phyloP scores from a whole-genome alignment of 92 coral and sea anemone species.

The Desmophyllum pertusum region DNA sequence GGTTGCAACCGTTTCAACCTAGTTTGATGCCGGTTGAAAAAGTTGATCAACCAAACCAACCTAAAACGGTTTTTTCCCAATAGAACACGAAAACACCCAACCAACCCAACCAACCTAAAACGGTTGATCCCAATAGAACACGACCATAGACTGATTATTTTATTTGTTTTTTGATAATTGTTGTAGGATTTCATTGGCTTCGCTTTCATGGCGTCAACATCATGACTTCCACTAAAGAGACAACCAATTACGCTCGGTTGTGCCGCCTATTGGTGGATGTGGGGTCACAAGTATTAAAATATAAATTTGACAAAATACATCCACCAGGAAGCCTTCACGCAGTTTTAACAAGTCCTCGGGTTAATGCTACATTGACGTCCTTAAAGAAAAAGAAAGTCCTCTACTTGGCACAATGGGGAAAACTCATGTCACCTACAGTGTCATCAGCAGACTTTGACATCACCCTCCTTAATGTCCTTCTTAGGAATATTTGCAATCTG shows the following conservation, averaged over 20 bases:
- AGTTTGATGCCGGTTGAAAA: no score
- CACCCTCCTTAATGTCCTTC: background rate
- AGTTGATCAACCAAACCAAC: no score
- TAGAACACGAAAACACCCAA: no score
- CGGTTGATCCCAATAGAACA: no score
- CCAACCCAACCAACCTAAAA: no score
- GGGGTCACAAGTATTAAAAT: background rate
- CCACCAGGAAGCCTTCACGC: background rate
- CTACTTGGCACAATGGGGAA: background rate
- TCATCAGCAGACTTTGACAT: conserved; percentile 8
- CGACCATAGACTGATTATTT: no score
- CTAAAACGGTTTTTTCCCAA: no score
- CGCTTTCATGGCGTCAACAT: background rate
- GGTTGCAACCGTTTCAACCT: no score
- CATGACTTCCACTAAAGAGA: background rate
- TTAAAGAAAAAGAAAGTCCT: background rate
- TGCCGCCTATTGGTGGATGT: conserved; percentile 17
- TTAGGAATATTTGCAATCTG: conserved; percentile 21
- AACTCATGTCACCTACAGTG: conserved; percentile 8
- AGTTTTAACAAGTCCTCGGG: background rate
- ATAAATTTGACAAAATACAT: background rate
- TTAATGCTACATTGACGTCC: background rate
- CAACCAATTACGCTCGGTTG: background rate
- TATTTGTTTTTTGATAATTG: background rate
- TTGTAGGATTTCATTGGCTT: background rate